phyloP scores from a whole-genome alignment of 2,888 invertebrate species.

The Argyresthia goedartella region DNA sequence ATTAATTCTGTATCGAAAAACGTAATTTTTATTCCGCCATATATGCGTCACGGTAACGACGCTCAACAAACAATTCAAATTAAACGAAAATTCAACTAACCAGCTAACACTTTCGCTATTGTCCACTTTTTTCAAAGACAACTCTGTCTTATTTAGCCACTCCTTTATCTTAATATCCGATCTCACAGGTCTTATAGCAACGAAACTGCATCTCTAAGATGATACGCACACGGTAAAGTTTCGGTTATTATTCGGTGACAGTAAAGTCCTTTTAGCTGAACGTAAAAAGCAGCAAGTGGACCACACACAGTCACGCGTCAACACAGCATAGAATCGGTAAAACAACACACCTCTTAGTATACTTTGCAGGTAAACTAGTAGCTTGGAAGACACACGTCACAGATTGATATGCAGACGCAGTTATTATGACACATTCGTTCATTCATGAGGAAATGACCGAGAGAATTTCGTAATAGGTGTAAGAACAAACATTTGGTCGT shows the following conservation, averaged over 20 bases:
- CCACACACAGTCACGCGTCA: slow-evolving; percentile 64
- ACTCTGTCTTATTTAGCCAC: slow-evolving; percentile 48
- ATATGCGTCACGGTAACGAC: neutral
- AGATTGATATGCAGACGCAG: slow-evolving; percentile 18
- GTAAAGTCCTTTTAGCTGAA: slow-evolving; percentile 21
- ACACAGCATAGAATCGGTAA: slow-evolving; percentile 54
- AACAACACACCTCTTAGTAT: slow-evolving; percentile 66
- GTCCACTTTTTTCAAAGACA: slow-evolving; percentile 44
- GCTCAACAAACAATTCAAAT: slow-evolving; percentile 1
- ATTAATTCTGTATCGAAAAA: neutral
- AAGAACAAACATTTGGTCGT: no score
- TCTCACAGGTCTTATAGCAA: no score
- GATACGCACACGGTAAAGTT: neutral
- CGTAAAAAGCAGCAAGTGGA: slow-evolving; percentile 29
- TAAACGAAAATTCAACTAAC: slow-evolving; percentile 39
- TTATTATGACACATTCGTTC: neutral
- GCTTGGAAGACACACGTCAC: slow-evolving; percentile 40
- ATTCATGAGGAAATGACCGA: no score
- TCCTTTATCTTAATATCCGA: no score
- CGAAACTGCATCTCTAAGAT: no score
- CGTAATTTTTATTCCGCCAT: neutral
- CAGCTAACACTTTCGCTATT: slow-evolving; percentile 63
- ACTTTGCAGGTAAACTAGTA: slow-evolving; percentile 65
- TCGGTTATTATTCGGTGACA: neutral
- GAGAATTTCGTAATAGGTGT: no score